Base-by-base conservation (phyloP, 1,140 invertebrate species). In the Drosophila chauvacae region DNA sequence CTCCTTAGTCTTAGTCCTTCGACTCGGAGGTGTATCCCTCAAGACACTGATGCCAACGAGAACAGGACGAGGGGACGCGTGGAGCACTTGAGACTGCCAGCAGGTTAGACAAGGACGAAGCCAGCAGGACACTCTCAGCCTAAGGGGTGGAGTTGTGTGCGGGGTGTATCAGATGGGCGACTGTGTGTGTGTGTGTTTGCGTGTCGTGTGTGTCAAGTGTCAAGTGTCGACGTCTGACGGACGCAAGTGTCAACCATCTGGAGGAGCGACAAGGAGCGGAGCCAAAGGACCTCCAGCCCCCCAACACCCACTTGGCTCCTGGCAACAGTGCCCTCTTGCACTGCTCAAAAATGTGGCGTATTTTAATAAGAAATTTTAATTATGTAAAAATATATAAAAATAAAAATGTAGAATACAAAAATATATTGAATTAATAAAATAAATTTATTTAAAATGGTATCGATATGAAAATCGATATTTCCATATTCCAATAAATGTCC, bases 221-320 rank as follows among this genome's bases (percentile, higher is more conserved):
- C 83, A 86, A 86, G 83, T 86, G 83, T 80, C 71, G 79, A 71
- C 79, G 62, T 48, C 73, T 85, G 83, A 85, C 73, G 74, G 60
- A 77, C 70, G 83, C 83, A 87, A 86, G 83, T 86, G 83, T 86
- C 83, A 86, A 76, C 70, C 77, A 84, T 60, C 72, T 83, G 83
- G 61, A 61, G 64, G 63, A 60, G 63, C 55, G 63, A 42, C 42
- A 74, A 50, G 35, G 66, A 68, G 63, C 64, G 57, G 44, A 33
- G 44, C 35, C 65, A 10, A 42, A 51, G 59, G 47, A 42, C 42
- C 18, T 30, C 13, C 26, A 26, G 18, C 26, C 59, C 44, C 35
- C 56, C 20, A 23, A 18, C 11, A 18, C 47, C 59, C 62, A 35
- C 13, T 42, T 39, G 56, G 26, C 23, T 60, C 28, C 62, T 30